phyloP scores from a whole-genome alignment of 2,113 vertebrate genomes.

The Paradoxurus hermaphroditus region DNA sequence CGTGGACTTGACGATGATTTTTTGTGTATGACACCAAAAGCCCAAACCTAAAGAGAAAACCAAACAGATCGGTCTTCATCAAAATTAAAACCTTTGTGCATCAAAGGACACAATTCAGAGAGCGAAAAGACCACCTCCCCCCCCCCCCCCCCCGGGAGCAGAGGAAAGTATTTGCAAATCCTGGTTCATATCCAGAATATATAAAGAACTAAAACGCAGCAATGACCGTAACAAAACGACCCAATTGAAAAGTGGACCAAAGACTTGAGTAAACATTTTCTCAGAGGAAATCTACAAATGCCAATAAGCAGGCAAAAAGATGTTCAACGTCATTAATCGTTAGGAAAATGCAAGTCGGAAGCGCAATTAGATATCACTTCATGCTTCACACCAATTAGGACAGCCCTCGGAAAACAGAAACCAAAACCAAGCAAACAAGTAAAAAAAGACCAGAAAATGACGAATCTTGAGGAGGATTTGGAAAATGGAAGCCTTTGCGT shows the following conservation, averaged over 20 bases:
- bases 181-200: neutral
- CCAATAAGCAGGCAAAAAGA: neutral
- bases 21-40: neutral
- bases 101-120: neutral
- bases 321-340: neutral
- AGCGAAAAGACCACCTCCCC: neutral
- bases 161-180: neutral
- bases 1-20: neutral
- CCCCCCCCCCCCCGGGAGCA: too few relatives aligned
- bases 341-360: neutral
- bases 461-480: too few relatives aligned
- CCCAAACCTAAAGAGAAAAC: neutral
- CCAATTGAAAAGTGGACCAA: neutral
- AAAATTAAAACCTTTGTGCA: neutral
- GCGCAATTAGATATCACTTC: neutral
- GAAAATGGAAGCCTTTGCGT: too few relatives aligned
- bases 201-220: too few relatives aligned
- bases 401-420: neutral
- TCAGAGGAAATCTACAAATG: too few relatives aligned
- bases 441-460: too few relatives aligned
- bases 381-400: neutral
- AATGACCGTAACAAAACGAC: too few relatives aligned
- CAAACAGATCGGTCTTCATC: neutral
- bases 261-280: neutral
- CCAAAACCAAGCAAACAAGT: neutral